Conservation (phyloP, 2,797 vertebrate species). For the Botia kubotai region DNA sequence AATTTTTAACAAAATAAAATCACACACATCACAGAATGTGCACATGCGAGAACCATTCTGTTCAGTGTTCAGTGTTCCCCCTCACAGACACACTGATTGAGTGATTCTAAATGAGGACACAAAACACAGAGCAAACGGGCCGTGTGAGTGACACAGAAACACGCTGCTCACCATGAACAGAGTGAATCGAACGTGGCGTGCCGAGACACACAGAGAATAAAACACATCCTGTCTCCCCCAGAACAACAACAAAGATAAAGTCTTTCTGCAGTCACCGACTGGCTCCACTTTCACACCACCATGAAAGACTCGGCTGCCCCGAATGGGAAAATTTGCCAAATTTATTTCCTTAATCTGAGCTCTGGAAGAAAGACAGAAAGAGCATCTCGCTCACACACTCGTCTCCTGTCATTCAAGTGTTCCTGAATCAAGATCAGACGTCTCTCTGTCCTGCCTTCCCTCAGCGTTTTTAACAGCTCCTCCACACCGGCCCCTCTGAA, state of each 20-base stretch:
- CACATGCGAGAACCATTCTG: not conserved
- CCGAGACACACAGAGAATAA: conserved; percentile 45
- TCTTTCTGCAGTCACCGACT: conserved; percentile 46
- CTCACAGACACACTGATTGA: conserved; percentile 29
- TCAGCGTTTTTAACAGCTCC: conserved; percentile 69
- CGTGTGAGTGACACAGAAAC: conserved; percentile 54
- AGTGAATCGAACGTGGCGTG: conserved; percentile 49
- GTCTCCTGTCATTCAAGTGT: conserved; percentile 67
- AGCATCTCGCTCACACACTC: conserved; percentile 75
- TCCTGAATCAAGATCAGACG: conserved; percentile 67
- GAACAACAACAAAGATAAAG: conserved; percentile 55
- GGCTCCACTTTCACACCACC: conserved; percentile 50
- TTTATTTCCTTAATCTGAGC: conserved; percentile 72
- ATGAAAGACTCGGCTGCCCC: conserved; percentile 68
- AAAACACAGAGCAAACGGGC: conserved; percentile 38
- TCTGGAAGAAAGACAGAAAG: conserved; percentile 71
- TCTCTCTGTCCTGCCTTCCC: conserved; percentile 60
- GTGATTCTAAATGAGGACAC: conserved; percentile 40
- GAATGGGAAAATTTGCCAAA: conserved; percentile 70
- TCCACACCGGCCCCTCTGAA: conserved; percentile 77
- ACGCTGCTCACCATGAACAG: conserved; percentile 41
- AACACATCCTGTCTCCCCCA: conserved; percentile 53
- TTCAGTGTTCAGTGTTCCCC: not conserved
- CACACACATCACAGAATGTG: not conserved
- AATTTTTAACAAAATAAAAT: too few relatives aligned